Percentiles rank a stretch among this genome's conserved stretches.
phyloP scores from a whole-genome alignment of 1,140 invertebrate genomes.

The Ceratoteleas bidentatus region DNA sequence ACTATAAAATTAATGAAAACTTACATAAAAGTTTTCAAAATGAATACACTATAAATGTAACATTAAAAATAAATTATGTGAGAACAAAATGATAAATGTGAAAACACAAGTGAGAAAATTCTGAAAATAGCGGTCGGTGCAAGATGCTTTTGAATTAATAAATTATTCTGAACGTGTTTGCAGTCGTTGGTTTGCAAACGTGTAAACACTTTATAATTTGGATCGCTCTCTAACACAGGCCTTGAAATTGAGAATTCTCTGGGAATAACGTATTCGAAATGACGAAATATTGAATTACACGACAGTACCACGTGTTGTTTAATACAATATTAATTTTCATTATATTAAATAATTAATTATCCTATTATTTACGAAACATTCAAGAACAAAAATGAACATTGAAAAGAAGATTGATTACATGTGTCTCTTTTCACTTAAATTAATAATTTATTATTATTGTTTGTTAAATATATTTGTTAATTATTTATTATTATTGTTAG shows the following conservation, averaged over 20 bases:
- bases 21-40: too few relatives aligned
- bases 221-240: slow-evolving; percentile 17
- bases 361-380: too few relatives aligned
- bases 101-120: slow-evolving; percentile 23
- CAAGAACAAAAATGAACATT: too few relatives aligned
- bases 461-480: too few relatives aligned
- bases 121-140: slow-evolving; percentile 16
- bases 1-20: too few relatives aligned
- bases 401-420: too few relatives aligned
- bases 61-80: background rate
- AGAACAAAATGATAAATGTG: slow-evolving; percentile 15
- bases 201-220: slow-evolving; percentile 59
- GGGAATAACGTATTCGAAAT: background rate
- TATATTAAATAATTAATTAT: too few relatives aligned
- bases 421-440: too few relatives aligned
- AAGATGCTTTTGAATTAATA: slow-evolving; percentile 32
- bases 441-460: too few relatives aligned
- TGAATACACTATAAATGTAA: too few relatives aligned
- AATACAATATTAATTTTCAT: too few relatives aligned
- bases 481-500: too few relatives aligned
- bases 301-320: background rate
- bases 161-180: slow-evolving; percentile 22
- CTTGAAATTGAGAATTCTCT: slow-evolving; percentile 32
- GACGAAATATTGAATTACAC: background rate
- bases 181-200: slow-evolving; percentile 45